Base-by-base conservation (phyloP, 2,797 vertebrate species). In the Manis crassicaudata region DNA sequence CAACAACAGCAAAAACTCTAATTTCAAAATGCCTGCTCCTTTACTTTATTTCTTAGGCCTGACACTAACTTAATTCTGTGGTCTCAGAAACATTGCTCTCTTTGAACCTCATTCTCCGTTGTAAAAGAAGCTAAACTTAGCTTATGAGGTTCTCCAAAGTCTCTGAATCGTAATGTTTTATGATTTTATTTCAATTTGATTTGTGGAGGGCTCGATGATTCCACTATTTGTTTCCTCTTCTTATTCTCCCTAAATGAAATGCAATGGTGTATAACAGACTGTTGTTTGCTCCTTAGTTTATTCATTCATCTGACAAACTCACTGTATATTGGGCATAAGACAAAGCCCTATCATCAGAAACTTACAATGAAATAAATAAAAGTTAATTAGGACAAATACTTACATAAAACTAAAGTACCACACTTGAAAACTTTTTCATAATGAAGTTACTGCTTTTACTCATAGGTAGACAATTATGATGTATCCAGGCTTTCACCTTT, bases 191-290 rank as follows among this genome's bases (percentile, higher is more conserved):
- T 63, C 60, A 62, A 79, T 79, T 86, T 20, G 83, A 91, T 58
- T 89, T 93, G 89, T 11, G 87, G 6, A 56, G 3, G 3, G 80
- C 79, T 86, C 25, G 43, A 21, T 73, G 32, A 58, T 81, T 80
- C 14, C 3, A 37, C 43, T 83, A 43, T 67, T 80, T 96, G 21
- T 84, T 86, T 83, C 68, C 21, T 93, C 35, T 73, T 82, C 52
- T 79, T 67, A 68, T 93, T 92, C 73, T 40, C 25, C 46, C 20
- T 35, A 91, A 83, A 56, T 67, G 18, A 90, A 96, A 94, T 35
- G 12, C n/a, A 60, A 29, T 88, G n/a, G 1, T 68, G 35, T 20
- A 20, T 14, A 67, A 94, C 20, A 90, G n/a, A 73, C 43, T 58
- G 13, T 80, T 20, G 77, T 90, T 76, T 93, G 35, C 21, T 87